Evolutionary conservation across 2,888 invertebrate genomes (phyloP), one percentile per base, ranked within the genome.

Genomic region (Alentia gelatinosa): DNA sequence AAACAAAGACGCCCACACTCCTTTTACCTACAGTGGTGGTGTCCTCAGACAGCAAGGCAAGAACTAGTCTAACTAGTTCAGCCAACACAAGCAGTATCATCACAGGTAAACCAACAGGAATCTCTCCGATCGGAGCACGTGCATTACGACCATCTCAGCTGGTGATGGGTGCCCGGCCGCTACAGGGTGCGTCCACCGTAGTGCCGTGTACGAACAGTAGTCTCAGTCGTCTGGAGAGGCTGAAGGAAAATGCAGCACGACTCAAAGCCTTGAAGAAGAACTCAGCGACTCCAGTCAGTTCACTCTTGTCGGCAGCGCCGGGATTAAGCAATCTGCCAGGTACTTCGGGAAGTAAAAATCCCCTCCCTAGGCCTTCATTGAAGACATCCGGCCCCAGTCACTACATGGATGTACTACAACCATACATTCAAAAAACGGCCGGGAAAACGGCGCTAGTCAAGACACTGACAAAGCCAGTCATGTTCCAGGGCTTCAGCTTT

Each of bases 181-280:
- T 26, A 33, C 30, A 33, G 74, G 74, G 79, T 5, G 35, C 7
- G 30, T 37, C 37, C 0, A 4, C 23, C 7, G 33, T 79, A 19
- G 26, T 19, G 23, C 79, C 37, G 1, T 79, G 79, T 39, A 79
- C 79, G 0, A 39, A 79, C 26, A 19, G n/a, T 15, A 37, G n/a
- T 86, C 86, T 86, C 1, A 47, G 47, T 47, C 42, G 86, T 19
- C 42, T 86, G n/a, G 86, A 86, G 50, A 42, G 86, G n/a, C 86
- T 86, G 30, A 42, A 47, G 7, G 47, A 26, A 26, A 86, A 86
- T 30, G 47, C 50, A 42, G 47, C 19, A 5, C 42, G 86, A 42
- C 50, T 86, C 15, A 86, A 47, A 30, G 86, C 42, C 19, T 74
- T 74, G 33, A 74, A 74, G 26, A 15, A 74, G 33, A 74, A 26